These are phyloP conservation scores for Ascidia mentula DNA, from an alignment of 23 tunicate species.

Conservation along the genomic window DNA sequence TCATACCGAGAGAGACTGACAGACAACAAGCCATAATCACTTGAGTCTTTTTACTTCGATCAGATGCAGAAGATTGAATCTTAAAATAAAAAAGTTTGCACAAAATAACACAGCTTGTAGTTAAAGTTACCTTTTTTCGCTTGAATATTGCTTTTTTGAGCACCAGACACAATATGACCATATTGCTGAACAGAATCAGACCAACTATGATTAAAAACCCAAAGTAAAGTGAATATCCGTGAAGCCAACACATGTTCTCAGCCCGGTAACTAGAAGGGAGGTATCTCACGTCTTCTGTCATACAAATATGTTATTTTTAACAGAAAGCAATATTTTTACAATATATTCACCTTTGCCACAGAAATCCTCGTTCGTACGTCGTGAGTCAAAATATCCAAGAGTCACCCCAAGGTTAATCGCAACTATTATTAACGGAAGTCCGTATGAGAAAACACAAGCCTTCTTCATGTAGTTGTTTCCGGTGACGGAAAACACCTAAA, in stretches of 20 bases:
- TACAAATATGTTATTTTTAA: no score
- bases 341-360: background rate
- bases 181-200: slow-evolving; percentile 42
- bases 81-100: background rate
- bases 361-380: background rate
- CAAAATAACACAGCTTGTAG: no score
- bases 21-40: background rate
- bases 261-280: slow-evolving; percentile 46
- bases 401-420: slow-evolving; percentile 35
- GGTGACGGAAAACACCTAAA: background rate
- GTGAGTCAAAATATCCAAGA: slow-evolving; percentile 39
- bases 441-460: slow-evolving; percentile 49
- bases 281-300: background rate
- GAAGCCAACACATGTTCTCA: slow-evolving; percentile 72
- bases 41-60: background rate
- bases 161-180: slow-evolving; percentile 34
- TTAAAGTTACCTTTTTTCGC: background rate
- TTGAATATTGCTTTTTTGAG: slow-evolving; percentile 12
- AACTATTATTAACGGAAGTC: slow-evolving; percentile 47
- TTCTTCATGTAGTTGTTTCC: slow-evolving; percentile 27
- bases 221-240: slow-evolving; percentile 46
- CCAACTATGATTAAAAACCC: slow-evolving; percentile 66
- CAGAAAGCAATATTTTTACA: background rate
- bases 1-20: background rate
- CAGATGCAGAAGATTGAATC: background rate